Percentiles rank a stretch among this genome's conserved stretches.
Evolutionary conservation across 2,113 vertebrate species (phyloP).

Genomic region (Plecturocebus donacophilus): DNA sequence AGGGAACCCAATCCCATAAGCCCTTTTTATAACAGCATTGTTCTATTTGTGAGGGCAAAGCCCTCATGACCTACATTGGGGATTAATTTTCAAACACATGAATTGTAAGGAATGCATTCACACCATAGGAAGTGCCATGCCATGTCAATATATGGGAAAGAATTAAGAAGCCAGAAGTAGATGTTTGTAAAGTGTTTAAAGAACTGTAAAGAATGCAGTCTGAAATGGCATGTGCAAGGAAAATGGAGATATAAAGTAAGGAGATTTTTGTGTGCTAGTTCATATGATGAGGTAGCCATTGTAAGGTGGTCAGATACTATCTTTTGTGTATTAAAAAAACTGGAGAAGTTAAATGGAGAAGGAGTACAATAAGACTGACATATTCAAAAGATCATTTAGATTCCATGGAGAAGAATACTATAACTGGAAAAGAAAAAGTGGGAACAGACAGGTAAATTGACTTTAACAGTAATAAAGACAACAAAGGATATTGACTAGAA

Average conservation of each 20-base stretch:
- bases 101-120: not conserved
- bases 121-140: not conserved
- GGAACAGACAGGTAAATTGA: not conserved
- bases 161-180: not conserved
- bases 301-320: not conserved
- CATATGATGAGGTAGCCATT: not conserved
- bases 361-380: not conserved
- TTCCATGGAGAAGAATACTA: not conserved
- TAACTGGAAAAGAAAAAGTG: not conserved
- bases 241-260: not conserved
- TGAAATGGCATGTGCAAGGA: not conserved
- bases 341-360: not conserved
- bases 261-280: not conserved
- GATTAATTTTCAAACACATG: not conserved
- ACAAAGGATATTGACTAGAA: not conserved
- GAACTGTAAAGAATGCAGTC: not conserved
- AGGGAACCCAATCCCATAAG: not conserved
- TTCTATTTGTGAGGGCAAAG: not conserved
- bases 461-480: not conserved
- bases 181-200: not conserved
- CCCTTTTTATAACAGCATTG: not conserved
- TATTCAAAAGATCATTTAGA: not conserved
- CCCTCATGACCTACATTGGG: not conserved
- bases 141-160: not conserved
- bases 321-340: not conserved